Evolutionary conservation across 2,888 invertebrate genomes (phyloP).

Genomic region (Sepiola atlantica): DNA sequence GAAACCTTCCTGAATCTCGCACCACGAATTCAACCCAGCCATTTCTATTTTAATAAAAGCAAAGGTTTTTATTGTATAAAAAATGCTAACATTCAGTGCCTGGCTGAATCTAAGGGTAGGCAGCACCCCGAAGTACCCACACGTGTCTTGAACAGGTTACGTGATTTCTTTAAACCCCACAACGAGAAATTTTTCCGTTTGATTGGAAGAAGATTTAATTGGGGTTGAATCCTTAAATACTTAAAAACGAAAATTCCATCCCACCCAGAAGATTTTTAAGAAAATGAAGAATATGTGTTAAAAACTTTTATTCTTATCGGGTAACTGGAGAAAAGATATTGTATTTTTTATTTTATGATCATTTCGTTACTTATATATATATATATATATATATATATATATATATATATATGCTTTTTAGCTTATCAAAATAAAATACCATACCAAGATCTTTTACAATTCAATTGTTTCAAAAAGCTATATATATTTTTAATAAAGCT

Average conservation of each 20-base stretch:
- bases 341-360: background rate
- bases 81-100: constrained; percentile 83
- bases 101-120: constrained; percentile 89
- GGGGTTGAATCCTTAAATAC: constrained; percentile 77
- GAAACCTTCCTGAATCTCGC: constrained; percentile 65
- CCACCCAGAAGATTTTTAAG: background rate
- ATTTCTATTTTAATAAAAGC: constrained; percentile 96
- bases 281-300: background rate
- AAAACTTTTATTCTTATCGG: background rate
- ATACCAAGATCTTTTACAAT: no score
- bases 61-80: constrained; percentile 92
- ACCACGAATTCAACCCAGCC: constrained; percentile 77
- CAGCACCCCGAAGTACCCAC: constrained; percentile 90
- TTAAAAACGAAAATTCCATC: background rate
- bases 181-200: constrained; percentile 80
- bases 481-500: no score
- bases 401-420: background rate
- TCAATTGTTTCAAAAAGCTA: no score
- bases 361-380: background rate
- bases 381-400: background rate
- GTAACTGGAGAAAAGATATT: background rate
- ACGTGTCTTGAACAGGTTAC: constrained; percentile 74
- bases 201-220: constrained; percentile 91
- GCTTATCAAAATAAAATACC: no score
- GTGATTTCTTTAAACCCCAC: constrained; percentile 62